These are phyloP conservation scores for Anthonomus grandis DNA, from an alignment of 1,140 invertebrate species.

Conservation along the genomic window DNA sequence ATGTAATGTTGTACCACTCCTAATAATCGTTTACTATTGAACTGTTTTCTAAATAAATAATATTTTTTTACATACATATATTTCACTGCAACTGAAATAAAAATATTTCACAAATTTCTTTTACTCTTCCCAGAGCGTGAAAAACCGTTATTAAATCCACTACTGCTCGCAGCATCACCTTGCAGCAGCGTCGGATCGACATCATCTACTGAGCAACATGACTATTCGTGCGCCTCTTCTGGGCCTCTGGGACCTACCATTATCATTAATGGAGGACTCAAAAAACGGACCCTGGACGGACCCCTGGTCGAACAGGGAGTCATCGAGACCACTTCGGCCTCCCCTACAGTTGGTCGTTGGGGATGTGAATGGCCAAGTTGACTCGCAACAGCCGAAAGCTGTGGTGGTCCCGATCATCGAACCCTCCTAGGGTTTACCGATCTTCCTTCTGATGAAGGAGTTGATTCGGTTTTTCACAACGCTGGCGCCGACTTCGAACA, in stretches of 20 bases:
- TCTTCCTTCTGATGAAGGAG: slow-evolving; percentile 18
- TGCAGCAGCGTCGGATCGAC: slow-evolving; percentile 15
- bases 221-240: background rate
- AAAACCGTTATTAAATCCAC: slow-evolving; percentile 22
- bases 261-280: background rate
- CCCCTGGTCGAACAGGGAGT: slow-evolving; percentile 12
- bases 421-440: slow-evolving; percentile 40
- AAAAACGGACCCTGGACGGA: background rate
- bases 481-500: slow-evolving; percentile 22
- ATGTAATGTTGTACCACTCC: too few relatives aligned
- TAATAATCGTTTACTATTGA: too few relatives aligned
- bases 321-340: slow-evolving; percentile 45
- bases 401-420: slow-evolving; percentile 55
- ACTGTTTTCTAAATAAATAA: too few relatives aligned
- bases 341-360: slow-evolving; percentile 76
- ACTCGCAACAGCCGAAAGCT: slow-evolving; percentile 67
- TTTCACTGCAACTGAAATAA: too few relatives aligned
- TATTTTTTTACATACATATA: too few relatives aligned
- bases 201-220: slow-evolving; percentile 17
- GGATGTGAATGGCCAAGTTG: slow-evolving; percentile 90
- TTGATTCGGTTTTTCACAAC: slow-evolving; percentile 14
- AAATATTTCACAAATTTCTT: too few relatives aligned
- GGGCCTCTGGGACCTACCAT: background rate
- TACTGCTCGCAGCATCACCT: slow-evolving; percentile 10
- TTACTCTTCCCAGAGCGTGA: slow-evolving; percentile 22